These are phyloP conservation scores for Agrotis segetum DNA, from an alignment of 2,888 invertebrate species.

Conservation along the genomic window DNA sequence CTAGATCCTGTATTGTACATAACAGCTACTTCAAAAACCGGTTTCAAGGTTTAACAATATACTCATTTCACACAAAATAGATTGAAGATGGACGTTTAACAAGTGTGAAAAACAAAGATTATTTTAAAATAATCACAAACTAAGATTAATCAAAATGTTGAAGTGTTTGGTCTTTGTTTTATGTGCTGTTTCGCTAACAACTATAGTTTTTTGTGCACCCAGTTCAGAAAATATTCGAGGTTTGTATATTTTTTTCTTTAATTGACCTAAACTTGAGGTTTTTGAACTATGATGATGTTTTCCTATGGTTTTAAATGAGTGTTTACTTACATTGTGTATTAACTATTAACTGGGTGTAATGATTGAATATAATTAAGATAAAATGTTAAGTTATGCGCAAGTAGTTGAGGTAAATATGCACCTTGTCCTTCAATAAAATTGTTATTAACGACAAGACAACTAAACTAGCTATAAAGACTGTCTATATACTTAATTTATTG, in stretches of 20 bases:
- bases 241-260: slow-evolving; percentile 54
- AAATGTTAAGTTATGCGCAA: not conserved
- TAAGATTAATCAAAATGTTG: slow-evolving; percentile 54
- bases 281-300: slow-evolving; percentile 1
- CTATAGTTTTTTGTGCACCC: slow-evolving; percentile 53
- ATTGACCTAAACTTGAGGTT: slow-evolving; percentile 7
- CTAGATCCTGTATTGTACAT: slow-evolving; percentile 44
- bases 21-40: slow-evolving; percentile 50
- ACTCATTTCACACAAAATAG: slow-evolving; percentile 37
- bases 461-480: not conserved
- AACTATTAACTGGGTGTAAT: not conserved
- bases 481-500: not conserved
- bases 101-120: slow-evolving; percentile 29
- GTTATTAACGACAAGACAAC: not conserved
- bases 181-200: slow-evolving; percentile 39
- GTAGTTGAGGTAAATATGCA: not conserved
- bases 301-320: not conserved
- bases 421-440: not conserved
- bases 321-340: slow-evolving; percentile 13
- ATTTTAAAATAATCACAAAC: slow-evolving; percentile 19
- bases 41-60: slow-evolving; percentile 42
- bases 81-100: slow-evolving; percentile 46
- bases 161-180: slow-evolving; percentile 52
- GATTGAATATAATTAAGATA: slow-evolving; percentile 6
- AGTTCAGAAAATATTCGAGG: slow-evolving; percentile 62